phyloP scores from a whole-genome alignment of 2,797 vertebrate genomes.

The Valencia hispanica region DNA sequence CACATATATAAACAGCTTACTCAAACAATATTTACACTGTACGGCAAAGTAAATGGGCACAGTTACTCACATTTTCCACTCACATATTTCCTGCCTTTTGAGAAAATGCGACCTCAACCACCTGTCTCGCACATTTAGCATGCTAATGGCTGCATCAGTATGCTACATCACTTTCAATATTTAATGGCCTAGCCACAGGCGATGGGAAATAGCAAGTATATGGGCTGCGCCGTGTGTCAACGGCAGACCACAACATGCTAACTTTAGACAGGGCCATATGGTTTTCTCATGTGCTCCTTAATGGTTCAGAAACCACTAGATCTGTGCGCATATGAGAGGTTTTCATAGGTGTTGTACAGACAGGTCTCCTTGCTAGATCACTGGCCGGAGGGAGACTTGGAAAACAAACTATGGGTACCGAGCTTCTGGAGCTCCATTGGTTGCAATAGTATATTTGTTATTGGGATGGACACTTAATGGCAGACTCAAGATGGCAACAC shows the following conservation, averaged over 20 bases:
- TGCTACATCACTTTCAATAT: conserved; percentile 75
- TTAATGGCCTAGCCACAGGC: conserved; percentile 72
- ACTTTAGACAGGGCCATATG: conserved; percentile 78
- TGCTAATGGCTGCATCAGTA: conserved; percentile 73
- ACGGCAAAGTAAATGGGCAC: conserved; percentile 53
- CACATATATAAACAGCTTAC: conserved; percentile 71
- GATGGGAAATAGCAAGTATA: conserved; percentile 70
- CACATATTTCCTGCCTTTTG: conserved; percentile 63
- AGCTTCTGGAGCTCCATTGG: conserved; percentile 48
- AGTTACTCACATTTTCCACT: conserved; percentile 64
- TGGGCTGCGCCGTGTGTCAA: conserved; percentile 63
- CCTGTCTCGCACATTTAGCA: conserved; percentile 77
- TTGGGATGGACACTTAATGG: conserved; percentile 52
- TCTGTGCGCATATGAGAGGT: conserved; percentile 29
- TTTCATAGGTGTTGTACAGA: conserved; percentile 54
- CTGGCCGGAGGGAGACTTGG: conserved; percentile 15
- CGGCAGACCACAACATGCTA: conserved; percentile 73
- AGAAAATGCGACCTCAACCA: conserved; percentile 64
- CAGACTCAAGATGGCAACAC: conserved; percentile 49
- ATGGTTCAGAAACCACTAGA: conserved; percentile 62
- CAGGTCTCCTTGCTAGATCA: conserved; percentile 34
- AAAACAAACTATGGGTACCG: conserved; percentile 35
- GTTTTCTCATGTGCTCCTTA: conserved; percentile 76
- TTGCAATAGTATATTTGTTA: conserved; percentile 63
- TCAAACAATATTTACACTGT: conserved; percentile 75